A percentile compares a stretch with the other conserved stretches of the same genome.
Evolutionary conservation across 2,797 vertebrate species (phyloP).

Genomic region (Acipenser ruthenus): DNA sequence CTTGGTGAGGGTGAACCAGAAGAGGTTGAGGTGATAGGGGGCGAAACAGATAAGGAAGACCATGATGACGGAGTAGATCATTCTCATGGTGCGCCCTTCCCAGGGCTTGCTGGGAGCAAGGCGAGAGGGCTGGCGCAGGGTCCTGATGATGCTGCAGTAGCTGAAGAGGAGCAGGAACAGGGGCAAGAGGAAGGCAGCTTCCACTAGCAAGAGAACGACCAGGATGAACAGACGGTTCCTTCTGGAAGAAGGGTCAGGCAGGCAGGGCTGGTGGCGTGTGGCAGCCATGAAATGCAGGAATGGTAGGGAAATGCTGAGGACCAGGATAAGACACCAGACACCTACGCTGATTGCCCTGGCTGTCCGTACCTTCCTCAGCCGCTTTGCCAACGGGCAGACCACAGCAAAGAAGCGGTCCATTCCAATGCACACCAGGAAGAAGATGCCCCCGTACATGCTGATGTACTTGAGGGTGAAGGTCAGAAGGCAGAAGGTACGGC

Average conservation of each 20-base stretch:
- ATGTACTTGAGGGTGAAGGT: slow-evolving; percentile 62
- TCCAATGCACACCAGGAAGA: slow-evolving; percentile 61
- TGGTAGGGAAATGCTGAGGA: slow-evolving; percentile 44
- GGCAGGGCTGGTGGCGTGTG: slow-evolving; percentile 33
- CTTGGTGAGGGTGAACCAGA: slow-evolving; percentile 54
- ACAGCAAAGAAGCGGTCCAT: slow-evolving; percentile 58
- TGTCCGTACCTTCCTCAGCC: slow-evolving; percentile 25
- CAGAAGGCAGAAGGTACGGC: slow-evolving; percentile 42
- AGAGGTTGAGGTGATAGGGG: slow-evolving; percentile 58
- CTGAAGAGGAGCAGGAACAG: slow-evolving; percentile 49
- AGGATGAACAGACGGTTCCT: slow-evolving; percentile 45
- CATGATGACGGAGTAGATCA: slow-evolving; percentile 57
- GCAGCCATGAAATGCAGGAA: slow-evolving; percentile 35
- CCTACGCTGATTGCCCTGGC: slow-evolving; percentile 42
- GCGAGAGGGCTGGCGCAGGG: slow-evolving; percentile 34
- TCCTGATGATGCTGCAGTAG: slow-evolving; percentile 49
- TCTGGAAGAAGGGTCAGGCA: slow-evolving; percentile 42
- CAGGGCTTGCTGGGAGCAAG: slow-evolving; percentile 16
- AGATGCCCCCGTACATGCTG: slow-evolving; percentile 59
- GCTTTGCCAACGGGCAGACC: slow-evolving; percentile 39
- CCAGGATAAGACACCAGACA: slow-evolving; percentile 57
- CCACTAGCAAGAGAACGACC: slow-evolving; percentile 40
- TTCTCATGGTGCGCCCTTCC: slow-evolving; percentile 37
- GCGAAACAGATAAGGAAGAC: slow-evolving; percentile 58
- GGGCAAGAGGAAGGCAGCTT: slow-evolving; percentile 48